Percentiles rank a stretch among this genome's conserved stretches.
Evolutionary conservation across 2,888 invertebrate genomes (phyloP).

Genomic region (Stenichneumon culpator): DNA sequence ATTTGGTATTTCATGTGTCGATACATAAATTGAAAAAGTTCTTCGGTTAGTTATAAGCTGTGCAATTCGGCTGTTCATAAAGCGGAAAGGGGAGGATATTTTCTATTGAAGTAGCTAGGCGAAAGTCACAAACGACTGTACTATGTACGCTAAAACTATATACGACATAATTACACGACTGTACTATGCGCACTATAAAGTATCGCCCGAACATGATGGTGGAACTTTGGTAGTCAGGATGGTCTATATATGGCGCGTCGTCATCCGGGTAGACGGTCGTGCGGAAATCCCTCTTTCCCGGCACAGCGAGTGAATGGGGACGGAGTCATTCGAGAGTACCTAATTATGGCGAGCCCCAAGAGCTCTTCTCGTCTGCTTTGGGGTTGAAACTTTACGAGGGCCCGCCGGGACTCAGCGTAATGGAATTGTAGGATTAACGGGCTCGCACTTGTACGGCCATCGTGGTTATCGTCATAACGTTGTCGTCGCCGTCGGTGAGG

Average conservation of each 20-base stretch:
- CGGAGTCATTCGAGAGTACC: conserved; percentile 64
- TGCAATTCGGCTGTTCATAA: neutral
- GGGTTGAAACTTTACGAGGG: conserved; percentile 69
- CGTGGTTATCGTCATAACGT: conserved; percentile 53
- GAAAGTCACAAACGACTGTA: conserved; percentile 11
- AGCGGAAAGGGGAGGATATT: neutral
- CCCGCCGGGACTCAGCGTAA: conserved; percentile 67
- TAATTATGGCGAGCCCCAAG: conserved; percentile 68
- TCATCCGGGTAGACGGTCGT: conserved; percentile 58
- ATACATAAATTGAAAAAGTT: neutral
- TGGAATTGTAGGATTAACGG: conserved; percentile 73
- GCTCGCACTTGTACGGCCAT: conserved; percentile 67
- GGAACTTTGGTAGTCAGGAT: conserved; percentile 17
- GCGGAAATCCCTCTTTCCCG: conserved; percentile 59
- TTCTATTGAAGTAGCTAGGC: neutral
- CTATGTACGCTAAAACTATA: neutral
- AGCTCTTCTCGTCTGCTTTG: conserved; percentile 53
- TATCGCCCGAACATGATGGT: conserved; percentile 8
- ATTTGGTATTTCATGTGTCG: neutral
- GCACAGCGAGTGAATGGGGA: conserved; percentile 39
- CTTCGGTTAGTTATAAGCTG: neutral
- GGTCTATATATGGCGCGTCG: conserved; percentile 15
- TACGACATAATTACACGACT: neutral
- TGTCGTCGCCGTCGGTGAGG: conserved; percentile 39
- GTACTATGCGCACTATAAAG: neutral